These are phyloP conservation scores for Epinotia ramella DNA, from an alignment of 2,888 invertebrate genomes.

Conservation along the genomic window DNA sequence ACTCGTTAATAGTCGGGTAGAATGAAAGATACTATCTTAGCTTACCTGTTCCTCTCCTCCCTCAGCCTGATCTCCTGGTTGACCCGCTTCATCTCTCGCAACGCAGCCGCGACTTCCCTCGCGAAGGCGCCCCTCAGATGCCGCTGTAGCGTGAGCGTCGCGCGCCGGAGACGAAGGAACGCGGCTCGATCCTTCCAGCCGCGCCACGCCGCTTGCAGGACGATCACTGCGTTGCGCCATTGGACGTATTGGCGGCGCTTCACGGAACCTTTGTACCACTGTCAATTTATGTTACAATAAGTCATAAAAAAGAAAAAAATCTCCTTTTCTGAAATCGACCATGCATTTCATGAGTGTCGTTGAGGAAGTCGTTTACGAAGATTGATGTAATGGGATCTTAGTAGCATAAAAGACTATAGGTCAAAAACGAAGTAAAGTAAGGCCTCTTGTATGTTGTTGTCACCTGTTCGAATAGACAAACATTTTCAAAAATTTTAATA, in stretches of 20 bases:
- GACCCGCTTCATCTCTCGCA: slow-evolving; percentile 94
- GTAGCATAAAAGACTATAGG: too few species aligned
- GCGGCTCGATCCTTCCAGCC: slow-evolving; percentile 94
- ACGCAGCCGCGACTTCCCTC: slow-evolving; percentile 93
- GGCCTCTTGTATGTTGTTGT: too few species aligned
- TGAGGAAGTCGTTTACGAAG: neutral
- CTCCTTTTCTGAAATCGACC: neutral
- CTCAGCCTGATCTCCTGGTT: slow-evolving; percentile 94
- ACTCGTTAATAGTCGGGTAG: too few species aligned
- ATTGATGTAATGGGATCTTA: neutral
- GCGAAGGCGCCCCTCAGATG: slow-evolving; percentile 96
- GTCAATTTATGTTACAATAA: slow-evolving; percentile 33
- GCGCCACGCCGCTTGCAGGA: slow-evolving; percentile 93
- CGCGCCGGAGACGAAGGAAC: slow-evolving; percentile 92
- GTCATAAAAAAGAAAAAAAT: neutral
- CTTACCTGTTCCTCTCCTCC: slow-evolving; percentile 84
- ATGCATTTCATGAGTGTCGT: neutral
- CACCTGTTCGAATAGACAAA: too few species aligned
- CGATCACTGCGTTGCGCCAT: slow-evolving; percentile 88
- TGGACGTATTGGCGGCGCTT: slow-evolving; percentile 88
- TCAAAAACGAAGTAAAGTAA: too few species aligned
- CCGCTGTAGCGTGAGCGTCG: slow-evolving; percentile 94
- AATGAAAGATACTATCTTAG: too few species aligned
- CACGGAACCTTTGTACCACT: slow-evolving; percentile 88
- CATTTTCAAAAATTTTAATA: too few species aligned